These are phyloP conservation scores for Gadopsis bispinosus DNA, from an alignment of 2,797 vertebrate genomes.

Conservation along the genomic window DNA sequence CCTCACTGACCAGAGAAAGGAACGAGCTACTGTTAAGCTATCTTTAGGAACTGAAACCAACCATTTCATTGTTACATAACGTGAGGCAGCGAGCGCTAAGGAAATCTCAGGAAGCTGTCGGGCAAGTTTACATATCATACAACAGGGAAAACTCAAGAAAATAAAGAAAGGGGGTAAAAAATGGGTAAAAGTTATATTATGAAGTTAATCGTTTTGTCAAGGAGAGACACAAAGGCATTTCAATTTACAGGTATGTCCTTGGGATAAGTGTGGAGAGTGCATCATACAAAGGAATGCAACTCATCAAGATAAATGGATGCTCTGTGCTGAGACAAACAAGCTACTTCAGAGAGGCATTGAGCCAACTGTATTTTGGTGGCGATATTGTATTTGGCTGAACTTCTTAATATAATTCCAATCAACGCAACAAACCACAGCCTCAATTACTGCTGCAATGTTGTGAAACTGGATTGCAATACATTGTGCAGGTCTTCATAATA, in stretches of 20 bases:
- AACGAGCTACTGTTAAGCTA: conserved; percentile 1
- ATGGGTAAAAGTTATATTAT: neutral
- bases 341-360: neutral
- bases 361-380: neutral
- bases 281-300: conserved; percentile 43
- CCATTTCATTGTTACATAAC: conserved; percentile 19
- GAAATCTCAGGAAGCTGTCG: conserved; percentile 17
- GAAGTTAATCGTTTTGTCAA: neutral
- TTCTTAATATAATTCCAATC: neutral
- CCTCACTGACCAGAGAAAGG: conserved; percentile 3
- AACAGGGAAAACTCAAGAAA: neutral
- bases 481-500: neutral
- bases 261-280: neutral
- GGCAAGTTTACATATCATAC: conserved; percentile 6
- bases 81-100: conserved; percentile 3
- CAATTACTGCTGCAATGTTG: neutral
- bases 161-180: neutral
- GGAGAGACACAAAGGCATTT: conserved; percentile 1
- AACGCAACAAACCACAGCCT: neutral
- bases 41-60: conserved; percentile 34
- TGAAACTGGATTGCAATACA: neutral
- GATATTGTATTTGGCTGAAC: neutral
- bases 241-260: conserved; percentile 7
- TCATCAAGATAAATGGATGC: conserved; percentile 14
- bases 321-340: conserved; percentile 7